Evolutionary conservation across 2,888 invertebrate genomes (phyloP).

Genomic region (Lottia gigantea): DNA sequence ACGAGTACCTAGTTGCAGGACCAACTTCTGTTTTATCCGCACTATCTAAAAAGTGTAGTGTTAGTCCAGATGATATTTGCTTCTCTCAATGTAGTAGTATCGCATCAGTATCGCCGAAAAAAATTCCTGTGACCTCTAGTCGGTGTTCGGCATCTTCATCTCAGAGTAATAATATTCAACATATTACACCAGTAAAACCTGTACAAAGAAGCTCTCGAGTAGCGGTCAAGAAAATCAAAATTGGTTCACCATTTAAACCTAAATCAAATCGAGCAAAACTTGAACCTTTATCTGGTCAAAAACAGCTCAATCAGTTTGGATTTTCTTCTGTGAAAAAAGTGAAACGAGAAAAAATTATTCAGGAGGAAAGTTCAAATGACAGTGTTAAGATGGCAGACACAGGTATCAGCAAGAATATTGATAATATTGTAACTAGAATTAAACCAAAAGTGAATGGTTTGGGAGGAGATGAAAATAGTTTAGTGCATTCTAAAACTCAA

Average conservation of each 20-base stretch:
- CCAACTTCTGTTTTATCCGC: neutral
- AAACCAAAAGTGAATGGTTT: too few relatives aligned
- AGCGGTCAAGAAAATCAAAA: neutral
- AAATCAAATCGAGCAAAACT: neutral
- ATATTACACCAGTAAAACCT: neutral
- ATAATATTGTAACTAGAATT: too few relatives aligned
- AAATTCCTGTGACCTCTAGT: neutral
- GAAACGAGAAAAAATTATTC: neutral
- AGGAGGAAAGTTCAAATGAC: too few relatives aligned
- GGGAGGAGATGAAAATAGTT: too few relatives aligned
- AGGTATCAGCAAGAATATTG: too few relatives aligned
- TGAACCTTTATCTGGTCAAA: neutral
- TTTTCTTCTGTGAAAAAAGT: neutral
- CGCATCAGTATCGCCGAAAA: neutral
- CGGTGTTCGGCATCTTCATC: neutral
- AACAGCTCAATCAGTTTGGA: neutral
- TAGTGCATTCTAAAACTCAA: too few relatives aligned
- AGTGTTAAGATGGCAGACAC: too few relatives aligned
- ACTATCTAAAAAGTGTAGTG: neutral
- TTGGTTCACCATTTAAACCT: neutral
- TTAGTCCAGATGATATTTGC: neutral
- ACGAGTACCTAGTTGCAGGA: slow-evolving; percentile 38
- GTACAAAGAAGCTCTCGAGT: neutral
- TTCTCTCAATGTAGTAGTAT: neutral
- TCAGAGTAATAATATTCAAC: neutral